Percentiles rank a stretch among this genome's conserved stretches.
Conservation (phyloP, 1,140 invertebrate genomes). For the Danaus plexippus region DNA sequence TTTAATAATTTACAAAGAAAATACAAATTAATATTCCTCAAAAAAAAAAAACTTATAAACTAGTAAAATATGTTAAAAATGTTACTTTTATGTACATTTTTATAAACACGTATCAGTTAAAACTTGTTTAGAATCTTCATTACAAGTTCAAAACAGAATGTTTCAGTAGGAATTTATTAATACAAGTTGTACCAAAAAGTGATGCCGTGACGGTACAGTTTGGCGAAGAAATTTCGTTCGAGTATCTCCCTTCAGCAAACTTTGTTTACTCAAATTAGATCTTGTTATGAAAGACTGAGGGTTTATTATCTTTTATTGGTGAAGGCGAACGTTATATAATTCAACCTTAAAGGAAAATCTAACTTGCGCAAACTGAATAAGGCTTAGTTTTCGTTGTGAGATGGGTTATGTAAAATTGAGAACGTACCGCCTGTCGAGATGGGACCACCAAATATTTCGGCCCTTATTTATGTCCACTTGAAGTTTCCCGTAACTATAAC, state of each 20-base stretch:
- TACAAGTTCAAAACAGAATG: conserved; percentile 27
- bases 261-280: conserved; percentile 33
- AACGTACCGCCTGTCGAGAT: conserved; percentile 45
- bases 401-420: conserved; percentile 45
- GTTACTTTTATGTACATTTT: background rate
- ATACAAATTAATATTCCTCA: too few relatives aligned
- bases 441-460: conserved; percentile 62
- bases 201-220: conserved; percentile 47
- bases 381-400: conserved; percentile 18
- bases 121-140: conserved; percentile 37
- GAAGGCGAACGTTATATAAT: conserved; percentile 26
- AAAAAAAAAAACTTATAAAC: too few relatives aligned
- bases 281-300: conserved; percentile 29
- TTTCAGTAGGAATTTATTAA: conserved; percentile 44
- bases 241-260: conserved; percentile 26
- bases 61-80: conserved; percentile 1
- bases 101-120: conserved; percentile 4
- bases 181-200: conserved; percentile 50
- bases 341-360: conserved; percentile 15
- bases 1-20: too few relatives aligned
- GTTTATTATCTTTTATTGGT: conserved; percentile 47
- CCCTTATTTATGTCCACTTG: conserved; percentile 67
- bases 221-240: conserved; percentile 43
- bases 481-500: conserved; percentile 58
- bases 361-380: conserved; percentile 17